These are phyloP conservation scores for Felis catus DNA, from an alignment of 2,113 vertebrate genomes.

Conservation along the genomic window DNA sequence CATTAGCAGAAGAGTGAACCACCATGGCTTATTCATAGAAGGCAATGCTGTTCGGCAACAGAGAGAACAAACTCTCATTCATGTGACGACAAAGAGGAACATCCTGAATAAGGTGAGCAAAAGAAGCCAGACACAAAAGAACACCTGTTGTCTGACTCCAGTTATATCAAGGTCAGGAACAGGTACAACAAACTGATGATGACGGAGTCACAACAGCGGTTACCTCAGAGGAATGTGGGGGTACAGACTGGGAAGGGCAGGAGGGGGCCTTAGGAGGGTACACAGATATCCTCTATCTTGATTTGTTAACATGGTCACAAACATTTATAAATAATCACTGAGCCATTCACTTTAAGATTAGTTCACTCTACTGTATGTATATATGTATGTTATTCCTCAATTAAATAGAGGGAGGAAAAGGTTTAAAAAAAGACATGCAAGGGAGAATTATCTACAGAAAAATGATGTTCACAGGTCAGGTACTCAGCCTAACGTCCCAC, in stretches of 20 bases:
- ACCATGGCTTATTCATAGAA: neutral
- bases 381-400: neutral
- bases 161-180: neutral
- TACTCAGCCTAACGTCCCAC: neutral
- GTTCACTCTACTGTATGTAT: neutral
- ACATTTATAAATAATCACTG: neutral
- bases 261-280: accelerated
- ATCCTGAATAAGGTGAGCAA: neutral
- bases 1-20: constrained; percentile 8
- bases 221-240: neutral
- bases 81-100: neutral
- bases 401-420: neutral
- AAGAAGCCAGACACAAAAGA: neutral
- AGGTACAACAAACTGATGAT: neutral
- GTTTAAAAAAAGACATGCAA: neutral
- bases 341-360: neutral
- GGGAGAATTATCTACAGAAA: neutral
- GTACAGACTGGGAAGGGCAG: neutral
- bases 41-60: neutral
- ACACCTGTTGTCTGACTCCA: neutral
- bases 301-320: neutral
- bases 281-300: neutral
- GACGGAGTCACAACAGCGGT: neutral
- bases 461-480: neutral
- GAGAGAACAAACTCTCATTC: neutral